Percentiles rank a stretch among this genome's conserved stretches.
These are phyloP conservation scores for Dioctria linearis DNA, from an alignment of 2,888 invertebrate genomes.

Conservation along the genomic window DNA sequence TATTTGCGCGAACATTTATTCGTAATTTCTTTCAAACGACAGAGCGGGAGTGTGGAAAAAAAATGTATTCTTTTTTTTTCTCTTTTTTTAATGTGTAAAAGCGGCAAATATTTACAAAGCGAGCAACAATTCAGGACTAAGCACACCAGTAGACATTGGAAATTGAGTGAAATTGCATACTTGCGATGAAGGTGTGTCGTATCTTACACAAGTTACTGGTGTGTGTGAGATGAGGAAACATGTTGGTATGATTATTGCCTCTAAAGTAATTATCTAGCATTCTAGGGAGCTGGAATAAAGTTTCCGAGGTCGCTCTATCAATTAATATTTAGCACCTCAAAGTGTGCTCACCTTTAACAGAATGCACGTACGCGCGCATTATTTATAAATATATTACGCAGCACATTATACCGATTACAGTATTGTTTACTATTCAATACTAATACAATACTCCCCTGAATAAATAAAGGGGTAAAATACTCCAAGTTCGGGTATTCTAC, in stretches of 20 bases:
- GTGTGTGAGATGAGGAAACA: background rate
- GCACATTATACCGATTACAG: background rate
- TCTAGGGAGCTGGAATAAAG: background rate
- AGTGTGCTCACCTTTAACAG: background rate
- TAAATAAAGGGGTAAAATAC: conserved; percentile 24
- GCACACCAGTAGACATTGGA: background rate
- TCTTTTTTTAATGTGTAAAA: conserved; percentile 22
- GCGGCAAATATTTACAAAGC: conserved; percentile 24
- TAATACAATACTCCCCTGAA: background rate
- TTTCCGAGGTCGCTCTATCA: background rate
- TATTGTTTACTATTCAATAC: background rate
- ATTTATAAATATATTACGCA: no score
- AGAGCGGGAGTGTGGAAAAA: conserved; percentile 6
- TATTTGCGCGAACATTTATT: conserved; percentile 5
- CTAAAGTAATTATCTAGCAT: conserved; percentile 6
- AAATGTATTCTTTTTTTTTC: background rate
- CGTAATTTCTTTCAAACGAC: conserved; percentile 34
- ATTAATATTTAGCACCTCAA: background rate
- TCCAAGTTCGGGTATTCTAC: background rate
- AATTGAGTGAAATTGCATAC: conserved; percentile 25
- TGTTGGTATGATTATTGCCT: background rate
- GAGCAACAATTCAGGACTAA: conserved; percentile 5
- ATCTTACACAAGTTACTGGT: background rate
- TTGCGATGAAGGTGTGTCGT: background rate
- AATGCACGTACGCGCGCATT: background rate